Base-by-base conservation (phyloP, 1,140 invertebrate genomes). In the Drosophila equinoxialis region DNA sequence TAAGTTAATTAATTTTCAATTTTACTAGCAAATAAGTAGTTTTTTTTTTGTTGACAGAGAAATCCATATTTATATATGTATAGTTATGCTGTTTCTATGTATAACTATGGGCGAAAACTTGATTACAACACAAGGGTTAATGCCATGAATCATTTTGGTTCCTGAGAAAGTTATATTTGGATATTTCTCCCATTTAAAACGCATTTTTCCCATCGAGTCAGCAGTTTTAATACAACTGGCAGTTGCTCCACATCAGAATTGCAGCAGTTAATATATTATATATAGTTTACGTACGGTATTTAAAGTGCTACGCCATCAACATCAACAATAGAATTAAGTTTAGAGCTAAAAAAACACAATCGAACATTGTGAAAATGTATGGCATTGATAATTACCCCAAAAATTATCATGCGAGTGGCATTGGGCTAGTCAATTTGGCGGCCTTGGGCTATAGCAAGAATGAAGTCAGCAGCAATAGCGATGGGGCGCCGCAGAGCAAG, bases 361-460 rank as follows among this genome's bases (percentile, higher is more conserved):
- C 37, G 14, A 59, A 61, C 30, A 54, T 61, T 71, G 26, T 59
- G n/a, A 80, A 71, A 65, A 90, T 85, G 86, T 90, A 85, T 73
- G 75, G 75, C 66, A 85, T 89, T 65, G 84, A 91, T 77, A 89
- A 91, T 89, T 91, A 89, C 71, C 89, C 89, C 39, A 91, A 91
- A 64, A 91, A 91, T 83, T 91, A 91, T 91, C 89, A 89, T 81
- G 85, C 89, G 41, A 91, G 79, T 68, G 89, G 89, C 68, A 91
- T 91, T 85, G 89, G 89, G 66, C 84, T 91, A 61, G 89, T 91
- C 41, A 91, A 91, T 68, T 73, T 91, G 65, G 89, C 89, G 62
- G 89, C 89, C 63, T 77, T 91, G 62, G 89, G 89, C 74, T 91
- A 91, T 75, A 90, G 80, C 64, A 79, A 87, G 65, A 91, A 86